Conservation (phyloP, 1,140 invertebrate genomes). For the Trichomalopsis sarcophagae region DNA sequence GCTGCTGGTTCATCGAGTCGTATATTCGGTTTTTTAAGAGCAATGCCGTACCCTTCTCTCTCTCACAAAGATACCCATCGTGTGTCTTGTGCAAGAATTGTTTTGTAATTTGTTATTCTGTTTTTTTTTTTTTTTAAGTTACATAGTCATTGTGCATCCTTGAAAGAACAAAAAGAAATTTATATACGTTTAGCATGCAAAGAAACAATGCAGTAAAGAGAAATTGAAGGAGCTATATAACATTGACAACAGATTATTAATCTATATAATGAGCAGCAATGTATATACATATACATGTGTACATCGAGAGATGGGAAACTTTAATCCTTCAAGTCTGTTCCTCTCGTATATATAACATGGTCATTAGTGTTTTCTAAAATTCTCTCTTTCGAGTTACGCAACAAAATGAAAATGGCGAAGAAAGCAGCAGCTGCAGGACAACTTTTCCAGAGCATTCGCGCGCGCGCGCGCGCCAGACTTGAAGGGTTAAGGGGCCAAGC, state of each 20-base stretch:
- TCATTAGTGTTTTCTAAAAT: background rate
- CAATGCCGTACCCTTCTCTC: slow-evolving; percentile 52
- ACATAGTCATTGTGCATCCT: slow-evolving; percentile 77
- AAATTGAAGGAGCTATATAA: slow-evolving; percentile 43
- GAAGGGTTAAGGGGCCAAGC: slow-evolving; percentile 45
- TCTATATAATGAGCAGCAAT: slow-evolving; percentile 34
- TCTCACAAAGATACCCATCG: slow-evolving; percentile 53
- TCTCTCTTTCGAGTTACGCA: background rate
- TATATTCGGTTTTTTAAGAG: slow-evolving; percentile 25
- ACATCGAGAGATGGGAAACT: slow-evolving; percentile 45
- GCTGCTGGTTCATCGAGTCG: slow-evolving; percentile 73
- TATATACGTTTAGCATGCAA: slow-evolving; percentile 69
- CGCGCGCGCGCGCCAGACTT: background rate
- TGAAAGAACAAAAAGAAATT: slow-evolving; percentile 65
- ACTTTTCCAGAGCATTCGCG: background rate
- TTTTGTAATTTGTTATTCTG: background rate
- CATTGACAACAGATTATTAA: slow-evolving; percentile 47
- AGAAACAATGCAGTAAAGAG: slow-evolving; percentile 58
- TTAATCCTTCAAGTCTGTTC: slow-evolving; percentile 50
- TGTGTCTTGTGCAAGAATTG: slow-evolving; percentile 51
- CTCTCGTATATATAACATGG: background rate
- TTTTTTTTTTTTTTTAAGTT: slow-evolving; percentile 62
- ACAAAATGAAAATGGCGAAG: background rate
- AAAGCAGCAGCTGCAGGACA: background rate
- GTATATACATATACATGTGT: slow-evolving; percentile 37